These are phyloP conservation scores for Leptarthrus brevirostris DNA, from an alignment of 2,888 invertebrate species.

Conservation along the genomic window DNA sequence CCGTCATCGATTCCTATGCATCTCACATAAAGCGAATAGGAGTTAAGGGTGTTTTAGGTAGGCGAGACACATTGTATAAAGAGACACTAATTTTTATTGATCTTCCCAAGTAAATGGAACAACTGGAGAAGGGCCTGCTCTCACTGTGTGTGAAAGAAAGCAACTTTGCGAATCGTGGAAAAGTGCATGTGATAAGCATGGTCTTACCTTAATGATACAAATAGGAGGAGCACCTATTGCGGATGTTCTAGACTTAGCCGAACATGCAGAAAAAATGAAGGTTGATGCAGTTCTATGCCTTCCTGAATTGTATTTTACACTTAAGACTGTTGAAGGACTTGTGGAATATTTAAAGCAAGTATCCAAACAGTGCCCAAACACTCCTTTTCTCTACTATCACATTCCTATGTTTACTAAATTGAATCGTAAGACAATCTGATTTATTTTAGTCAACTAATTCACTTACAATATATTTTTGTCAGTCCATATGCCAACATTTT, in stretches of 20 bases:
- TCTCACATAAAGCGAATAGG: conserved; percentile 72
- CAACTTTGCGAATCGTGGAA: conserved; percentile 75
- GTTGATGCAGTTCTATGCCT: conserved; percentile 78
- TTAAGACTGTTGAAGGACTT: conserved; percentile 71
- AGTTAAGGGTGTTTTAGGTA: conserved; percentile 77
- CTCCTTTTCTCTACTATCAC: conserved; percentile 86
- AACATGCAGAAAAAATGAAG: conserved; percentile 72
- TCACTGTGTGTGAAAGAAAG: conserved; percentile 77
- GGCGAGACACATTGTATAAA: neutral
- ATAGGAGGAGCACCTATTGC: conserved; percentile 77
- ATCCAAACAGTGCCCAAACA: conserved; percentile 76
- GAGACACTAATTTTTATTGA: neutral
- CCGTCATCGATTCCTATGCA: conserved; percentile 74
- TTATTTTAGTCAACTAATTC: neutral
- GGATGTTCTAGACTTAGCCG: conserved; percentile 77
- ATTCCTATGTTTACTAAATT: conserved; percentile 80
- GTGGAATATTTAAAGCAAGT: conserved; percentile 76
- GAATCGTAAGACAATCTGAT: conserved; percentile 70
- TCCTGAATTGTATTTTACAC: conserved; percentile 83
- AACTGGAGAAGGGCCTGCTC: conserved; percentile 79
- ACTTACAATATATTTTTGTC: conserved; percentile 56
- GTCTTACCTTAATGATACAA: conserved; percentile 77
- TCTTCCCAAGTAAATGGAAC: conserved; percentile 79
- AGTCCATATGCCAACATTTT: conserved; percentile 81
- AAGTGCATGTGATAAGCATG: conserved; percentile 69